Base-by-base conservation (phyloP, 2,797 vertebrate genomes). In the Peromyscus aztecus region DNA sequence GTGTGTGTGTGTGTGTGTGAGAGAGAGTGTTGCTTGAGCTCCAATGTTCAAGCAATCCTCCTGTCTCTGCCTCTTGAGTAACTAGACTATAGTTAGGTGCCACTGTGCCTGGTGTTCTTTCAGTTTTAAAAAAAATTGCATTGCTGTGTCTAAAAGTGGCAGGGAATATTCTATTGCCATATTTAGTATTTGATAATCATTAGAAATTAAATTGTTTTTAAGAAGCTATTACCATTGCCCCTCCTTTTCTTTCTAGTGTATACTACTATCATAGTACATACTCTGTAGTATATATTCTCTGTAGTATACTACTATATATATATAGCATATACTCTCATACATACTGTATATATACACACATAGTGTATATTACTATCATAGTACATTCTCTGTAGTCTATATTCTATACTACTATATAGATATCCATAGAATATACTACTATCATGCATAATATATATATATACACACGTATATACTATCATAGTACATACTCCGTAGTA, bases 151-250 rank as follows among this genome's bases (percentile, higher is more conserved):
- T 21, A 81, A 81, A 96, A 73, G 82, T 90, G 57, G 76, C 10
- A 80, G 75, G 31, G n/a, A 96, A 59, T 93, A 77, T 73, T n/a
- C n/a, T 89, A 16, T 94, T 85, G 40, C 37, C 9, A 89, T 77
- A 76, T 84, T 95, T 96, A 78, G 1, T 69, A 83, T 95, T 95
- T 92, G 77, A 65, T 81, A 81, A 76, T 86, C 34, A 23, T 57
- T 89, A 84, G 73, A 88, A 96, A 31, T 87, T 90, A 63, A 96
- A 16, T 82, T 16, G 10, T 82, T 95, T 40, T 91, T 46, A 57
- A 67, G 92, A 89, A 93, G 49, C 85, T 16, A 80, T 84, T 91
- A 59, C 13, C 10, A 82, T 65, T 90, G 90, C 52, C 8, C 4
- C 3, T 57, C 52, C 90, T 61, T 43, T 86, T 82, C 90, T 59